phyloP scores from a whole-genome alignment of 2,888 invertebrate species.

The Drosophila yooni region DNA sequence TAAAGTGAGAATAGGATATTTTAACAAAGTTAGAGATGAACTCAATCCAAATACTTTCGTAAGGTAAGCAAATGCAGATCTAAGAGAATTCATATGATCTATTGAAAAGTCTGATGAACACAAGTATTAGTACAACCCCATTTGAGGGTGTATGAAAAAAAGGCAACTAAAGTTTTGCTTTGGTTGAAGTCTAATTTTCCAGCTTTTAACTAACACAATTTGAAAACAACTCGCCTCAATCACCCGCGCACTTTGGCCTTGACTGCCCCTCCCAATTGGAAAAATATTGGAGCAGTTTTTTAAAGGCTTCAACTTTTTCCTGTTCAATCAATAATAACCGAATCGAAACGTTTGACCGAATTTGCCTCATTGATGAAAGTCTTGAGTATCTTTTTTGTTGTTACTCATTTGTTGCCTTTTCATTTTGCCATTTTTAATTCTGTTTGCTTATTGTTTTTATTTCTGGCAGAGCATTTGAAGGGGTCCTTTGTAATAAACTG shows the following conservation, averaged over 20 bases:
- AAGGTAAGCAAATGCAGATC: too few species aligned
- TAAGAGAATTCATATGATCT: not conserved
- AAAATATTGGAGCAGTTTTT: slow-evolving; percentile 40
- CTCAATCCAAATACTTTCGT: not conserved
- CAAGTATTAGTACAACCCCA: not conserved
- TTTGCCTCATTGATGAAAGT: slow-evolving; percentile 54
- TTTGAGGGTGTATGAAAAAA: not conserved
- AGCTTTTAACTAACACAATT: slow-evolving; percentile 55
- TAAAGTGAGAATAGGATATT: not conserved
- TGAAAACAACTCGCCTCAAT: slow-evolving; percentile 19
- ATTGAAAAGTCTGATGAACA: not conserved
- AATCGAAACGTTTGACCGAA: slow-evolving; percentile 52
- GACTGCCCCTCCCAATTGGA: not conserved
- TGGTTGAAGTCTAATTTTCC: slow-evolving; percentile 41
- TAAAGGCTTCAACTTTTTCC: slow-evolving; percentile 1
- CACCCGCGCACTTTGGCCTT: slow-evolving; percentile 19
- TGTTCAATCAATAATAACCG: slow-evolving; percentile 12
- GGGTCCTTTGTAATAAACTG: slow-evolving; percentile 19
- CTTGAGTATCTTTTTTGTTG: slow-evolving; percentile 37
- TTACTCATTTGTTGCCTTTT: slow-evolving; percentile 38
- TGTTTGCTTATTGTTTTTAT: slow-evolving; percentile 51
- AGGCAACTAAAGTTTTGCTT: slow-evolving; percentile 14
- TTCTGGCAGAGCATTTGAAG: slow-evolving; percentile 14
- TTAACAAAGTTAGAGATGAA: not conserved
- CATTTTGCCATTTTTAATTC: slow-evolving; percentile 55